Conservation (phyloP, 2,888 invertebrate species). For the Asteroscopus sphinx region DNA sequence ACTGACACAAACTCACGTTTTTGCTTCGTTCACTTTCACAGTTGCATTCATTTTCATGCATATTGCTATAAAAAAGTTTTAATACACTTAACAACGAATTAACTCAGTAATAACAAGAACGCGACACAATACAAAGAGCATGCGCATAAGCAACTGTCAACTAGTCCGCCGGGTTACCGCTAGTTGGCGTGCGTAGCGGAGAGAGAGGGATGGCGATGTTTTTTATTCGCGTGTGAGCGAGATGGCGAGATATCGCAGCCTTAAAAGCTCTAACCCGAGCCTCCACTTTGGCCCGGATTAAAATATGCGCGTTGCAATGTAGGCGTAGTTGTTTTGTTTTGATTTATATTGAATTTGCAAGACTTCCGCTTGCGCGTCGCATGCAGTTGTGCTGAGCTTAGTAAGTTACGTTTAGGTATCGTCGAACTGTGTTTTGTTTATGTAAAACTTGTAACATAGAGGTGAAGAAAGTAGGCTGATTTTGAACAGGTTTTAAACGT, state of each 20-base stretch:
- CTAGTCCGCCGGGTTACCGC: slow-evolving; percentile 73
- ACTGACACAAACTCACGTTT: slow-evolving; percentile 79
- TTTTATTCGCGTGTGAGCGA: slow-evolving; percentile 48
- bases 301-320: slow-evolving; percentile 65
- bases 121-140: slow-evolving; percentile 78
- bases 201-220: slow-evolving; percentile 61
- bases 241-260: slow-evolving; percentile 62
- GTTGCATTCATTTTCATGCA: slow-evolving; percentile 40
- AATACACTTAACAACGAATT: slow-evolving; percentile 51
- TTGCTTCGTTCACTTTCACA: slow-evolving; percentile 65
- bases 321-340: slow-evolving; percentile 67
- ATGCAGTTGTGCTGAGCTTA: slow-evolving; percentile 6
- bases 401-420: not conserved
- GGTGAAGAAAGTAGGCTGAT: slow-evolving; percentile 6
- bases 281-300: slow-evolving; percentile 69
- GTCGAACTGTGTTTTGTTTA: slow-evolving; percentile 6
- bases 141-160: slow-evolving; percentile 85
- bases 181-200: slow-evolving; percentile 73
- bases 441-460: not conserved
- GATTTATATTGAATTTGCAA: slow-evolving; percentile 59
- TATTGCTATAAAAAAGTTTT: slow-evolving; percentile 46
- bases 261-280: slow-evolving; percentile 73
- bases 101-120: slow-evolving; percentile 51
- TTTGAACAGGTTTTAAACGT: slow-evolving; percentile 38
- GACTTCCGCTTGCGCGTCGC: slow-evolving; percentile 54